Evolutionary conservation across 2,888 invertebrate genomes (phyloP).

Genomic region (Pogonocherus hispidulus): DNA sequence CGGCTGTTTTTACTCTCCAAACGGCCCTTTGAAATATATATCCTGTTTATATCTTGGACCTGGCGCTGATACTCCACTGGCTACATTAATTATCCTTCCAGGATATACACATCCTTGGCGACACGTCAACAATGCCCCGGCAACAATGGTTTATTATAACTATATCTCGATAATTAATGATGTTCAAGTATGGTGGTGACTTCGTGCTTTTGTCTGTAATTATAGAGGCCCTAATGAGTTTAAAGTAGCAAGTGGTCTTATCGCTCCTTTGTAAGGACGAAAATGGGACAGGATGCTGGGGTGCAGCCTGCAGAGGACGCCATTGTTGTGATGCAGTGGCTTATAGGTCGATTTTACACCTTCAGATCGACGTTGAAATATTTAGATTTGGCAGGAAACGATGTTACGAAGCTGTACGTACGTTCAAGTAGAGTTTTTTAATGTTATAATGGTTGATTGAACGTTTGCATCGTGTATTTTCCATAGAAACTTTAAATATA

Average conservation of each 20-base stretch:
- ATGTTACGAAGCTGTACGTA: too few relatives aligned
- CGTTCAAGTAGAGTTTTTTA: too few relatives aligned
- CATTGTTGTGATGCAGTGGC: too few relatives aligned
- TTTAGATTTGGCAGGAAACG: too few relatives aligned
- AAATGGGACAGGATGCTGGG: too few relatives aligned
- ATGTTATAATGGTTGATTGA: too few relatives aligned
- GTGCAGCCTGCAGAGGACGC: too few relatives aligned
- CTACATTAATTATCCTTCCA: conserved; percentile 64
- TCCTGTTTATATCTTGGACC: conserved; percentile 53
- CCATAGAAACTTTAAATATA: too few relatives aligned
- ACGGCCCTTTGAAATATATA: conserved; percentile 41
- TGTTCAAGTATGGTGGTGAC: conserved; percentile 65
- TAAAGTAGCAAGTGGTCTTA: conserved; percentile 60
- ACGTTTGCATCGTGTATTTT: too few relatives aligned
- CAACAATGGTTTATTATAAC: conserved; percentile 68
- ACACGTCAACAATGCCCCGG: conserved; percentile 65
- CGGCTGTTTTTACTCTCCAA: conserved; percentile 15
- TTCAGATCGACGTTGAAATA: too few relatives aligned
- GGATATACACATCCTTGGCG: conserved; percentile 66
- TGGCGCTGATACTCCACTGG: conserved; percentile 50
- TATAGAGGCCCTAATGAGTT: conserved; percentile 64
- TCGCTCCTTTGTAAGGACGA: conserved; percentile 46
- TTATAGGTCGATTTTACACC: too few relatives aligned
- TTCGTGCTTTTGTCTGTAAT: conserved; percentile 65
- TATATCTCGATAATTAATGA: conserved; percentile 67